These are phyloP conservation scores for Perca flavescens DNA, from an alignment of 2,113 vertebrate genomes.

Conservation along the genomic window DNA sequence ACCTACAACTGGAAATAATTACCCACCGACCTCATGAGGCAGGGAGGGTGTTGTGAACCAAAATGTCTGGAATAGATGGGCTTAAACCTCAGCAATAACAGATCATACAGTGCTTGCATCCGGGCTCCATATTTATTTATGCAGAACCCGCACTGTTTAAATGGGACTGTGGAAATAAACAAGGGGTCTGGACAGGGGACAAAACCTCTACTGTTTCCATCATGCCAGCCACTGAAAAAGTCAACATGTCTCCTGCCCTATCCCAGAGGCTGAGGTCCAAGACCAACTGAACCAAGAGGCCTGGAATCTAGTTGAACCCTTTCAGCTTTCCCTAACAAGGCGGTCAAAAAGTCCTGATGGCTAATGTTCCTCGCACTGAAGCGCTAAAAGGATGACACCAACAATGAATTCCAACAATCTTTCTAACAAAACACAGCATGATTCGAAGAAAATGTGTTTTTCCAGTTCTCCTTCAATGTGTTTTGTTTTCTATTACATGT, in stretches of 20 bases:
- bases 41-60: conserved; percentile 32
- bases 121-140: conserved; percentile 56
- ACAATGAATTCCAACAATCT: background rate
- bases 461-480: background rate
- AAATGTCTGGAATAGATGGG: conserved; percentile 47
- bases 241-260: conserved; percentile 61
- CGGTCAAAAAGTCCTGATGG: conserved; percentile 31
- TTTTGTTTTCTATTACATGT: background rate
- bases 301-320: conserved; percentile 41
- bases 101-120: conserved; percentile 44
- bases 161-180: conserved; percentile 72
- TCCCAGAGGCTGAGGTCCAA: conserved; percentile 60
- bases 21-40: conserved; percentile 25
- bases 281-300: conserved; percentile 53
- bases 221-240: conserved; percentile 49
- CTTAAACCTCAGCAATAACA: conserved; percentile 47
- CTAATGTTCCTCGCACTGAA: conserved; percentile 9
- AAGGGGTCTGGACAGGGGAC: conserved; percentile 54
- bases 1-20: conserved; percentile 80
- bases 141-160: conserved; percentile 66
- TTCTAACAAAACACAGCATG: background rate
- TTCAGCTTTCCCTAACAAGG: conserved; percentile 36
- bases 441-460: background rate
- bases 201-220: conserved; percentile 62
- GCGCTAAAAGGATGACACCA: background rate